phyloP scores from a whole-genome alignment of 2,113 vertebrate species.

The Oncorhynchus keta region DNA sequence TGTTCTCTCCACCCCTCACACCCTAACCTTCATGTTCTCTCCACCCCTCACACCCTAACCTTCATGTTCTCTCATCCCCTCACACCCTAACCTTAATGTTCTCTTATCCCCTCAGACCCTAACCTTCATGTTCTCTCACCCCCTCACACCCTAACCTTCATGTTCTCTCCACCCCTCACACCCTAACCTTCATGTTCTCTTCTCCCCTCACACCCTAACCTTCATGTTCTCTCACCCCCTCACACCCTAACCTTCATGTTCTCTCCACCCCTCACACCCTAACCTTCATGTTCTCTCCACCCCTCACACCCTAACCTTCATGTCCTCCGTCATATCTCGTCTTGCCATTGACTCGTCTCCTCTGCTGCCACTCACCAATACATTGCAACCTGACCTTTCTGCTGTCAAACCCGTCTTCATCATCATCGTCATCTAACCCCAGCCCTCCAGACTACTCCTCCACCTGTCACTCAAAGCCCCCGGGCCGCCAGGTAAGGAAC shows the following conservation, averaged over 20 bases:
- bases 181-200: too few species aligned
- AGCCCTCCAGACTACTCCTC: constrained; percentile 42
- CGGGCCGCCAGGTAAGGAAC: constrained; percentile 69
- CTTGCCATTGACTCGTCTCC: constrained; percentile 37
- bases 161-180: too few species aligned
- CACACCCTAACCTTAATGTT: too few species aligned
- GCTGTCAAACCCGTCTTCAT: constrained; percentile 50
- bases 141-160: too few species aligned
- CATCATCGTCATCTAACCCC: constrained; percentile 66
- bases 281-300: too few species aligned
- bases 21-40: too few species aligned
- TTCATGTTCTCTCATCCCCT: too few species aligned
- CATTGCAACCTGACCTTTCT: constrained; percentile 9
- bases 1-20: too few species aligned
- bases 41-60: too few species aligned
- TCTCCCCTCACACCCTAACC: too few species aligned
- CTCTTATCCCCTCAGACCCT: too few species aligned
- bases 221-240: not conserved
- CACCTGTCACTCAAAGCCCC: constrained; percentile 58
- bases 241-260: not conserved
- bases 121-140: not conserved
- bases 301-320: not conserved
- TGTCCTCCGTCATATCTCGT: not conserved
- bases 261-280: too few species aligned
- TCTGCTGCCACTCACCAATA: constrained; percentile 22